These are phyloP conservation scores for Bacillus rossius DNA, from an alignment of 1,140 invertebrate genomes.

Conservation along the genomic window DNA sequence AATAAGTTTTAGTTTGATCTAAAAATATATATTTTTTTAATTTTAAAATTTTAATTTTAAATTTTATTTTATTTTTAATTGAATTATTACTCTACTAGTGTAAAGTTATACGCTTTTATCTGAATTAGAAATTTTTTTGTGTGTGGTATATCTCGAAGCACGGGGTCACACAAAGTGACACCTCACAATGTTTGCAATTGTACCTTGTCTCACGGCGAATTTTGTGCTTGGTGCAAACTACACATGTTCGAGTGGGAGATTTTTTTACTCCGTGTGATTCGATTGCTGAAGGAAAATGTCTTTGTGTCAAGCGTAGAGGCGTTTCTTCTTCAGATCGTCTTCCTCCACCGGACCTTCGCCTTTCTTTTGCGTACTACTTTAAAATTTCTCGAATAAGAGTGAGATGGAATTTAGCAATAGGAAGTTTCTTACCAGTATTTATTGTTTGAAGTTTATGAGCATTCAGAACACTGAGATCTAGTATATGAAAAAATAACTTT, in stretches of 20 bases:
- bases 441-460: not conserved
- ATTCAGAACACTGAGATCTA: conserved; percentile 17
- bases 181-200: conserved; percentile 16
- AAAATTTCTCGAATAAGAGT: not conserved
- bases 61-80: no score
- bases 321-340: not conserved
- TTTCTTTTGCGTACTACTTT: not conserved
- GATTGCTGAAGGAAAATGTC: conserved; percentile 6
- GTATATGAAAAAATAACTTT: conserved; percentile 27
- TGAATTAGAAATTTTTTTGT: conserved; percentile 15
- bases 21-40: no score
- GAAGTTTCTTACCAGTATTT: not conserved
- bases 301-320: not conserved
- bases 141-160: conserved; percentile 23
- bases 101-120: no score
- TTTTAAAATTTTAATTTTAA: no score
- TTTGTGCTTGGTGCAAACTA: conserved; percentile 9
- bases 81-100: no score
- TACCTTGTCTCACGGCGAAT: conserved; percentile 14
- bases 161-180: conserved; percentile 19
- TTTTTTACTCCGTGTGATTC: conserved; percentile 4
- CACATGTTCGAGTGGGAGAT: conserved; percentile 12
- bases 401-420: not conserved
- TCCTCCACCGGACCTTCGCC: not conserved
- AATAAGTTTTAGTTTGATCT: no score